Evolutionary conservation across 1,140 invertebrate species (phyloP).

Genomic region (Atta cephalotes): DNA sequence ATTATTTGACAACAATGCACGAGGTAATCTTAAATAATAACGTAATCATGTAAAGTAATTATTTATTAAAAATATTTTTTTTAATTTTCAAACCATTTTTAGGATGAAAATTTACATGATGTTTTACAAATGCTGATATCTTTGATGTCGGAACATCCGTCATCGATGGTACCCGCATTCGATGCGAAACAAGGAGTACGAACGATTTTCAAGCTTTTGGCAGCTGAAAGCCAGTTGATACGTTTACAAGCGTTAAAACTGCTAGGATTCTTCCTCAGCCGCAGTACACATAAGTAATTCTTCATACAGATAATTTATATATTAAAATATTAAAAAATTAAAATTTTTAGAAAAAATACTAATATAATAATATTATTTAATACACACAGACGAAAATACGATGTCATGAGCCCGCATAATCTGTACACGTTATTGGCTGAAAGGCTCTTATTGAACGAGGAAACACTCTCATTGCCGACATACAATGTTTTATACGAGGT

Average conservation of each 20-base stretch:
- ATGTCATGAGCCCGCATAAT: constrained; percentile 99
- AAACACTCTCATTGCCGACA: constrained; percentile 95
- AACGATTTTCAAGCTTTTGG: constrained; percentile 98
- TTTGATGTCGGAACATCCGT: constrained; percentile 98
- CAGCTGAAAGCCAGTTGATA: constrained; percentile 97
- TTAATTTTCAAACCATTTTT: constrained; percentile 36
- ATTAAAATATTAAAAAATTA: constrained; percentile 13
- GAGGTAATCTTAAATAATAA: constrained; percentile 88
- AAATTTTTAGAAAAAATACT: neutral
- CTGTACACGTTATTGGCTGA: constrained; percentile 98
- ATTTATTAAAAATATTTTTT: neutral
- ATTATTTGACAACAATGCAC: constrained; percentile 98
- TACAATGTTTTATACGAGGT: constrained; percentile 99
- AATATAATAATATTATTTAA: constrained; percentile 5
- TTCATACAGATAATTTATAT: neutral
- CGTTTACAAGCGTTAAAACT: constrained; percentile 98
- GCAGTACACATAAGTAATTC: constrained; percentile 96
- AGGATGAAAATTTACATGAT: constrained; percentile 99
- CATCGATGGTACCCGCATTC: constrained; percentile 99
- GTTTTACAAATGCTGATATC: constrained; percentile 98
- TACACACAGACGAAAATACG: constrained; percentile 94
- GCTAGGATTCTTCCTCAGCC: constrained; percentile 97
- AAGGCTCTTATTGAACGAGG: constrained; percentile 95
- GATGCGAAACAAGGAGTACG: constrained; percentile 98
- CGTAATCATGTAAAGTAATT: constrained; percentile 1